A percentile compares a stretch with the other conserved stretches of the same genome.
Evolutionary conservation across 2,888 invertebrate species (phyloP).

Genomic region (Polyommatus icarus): DNA sequence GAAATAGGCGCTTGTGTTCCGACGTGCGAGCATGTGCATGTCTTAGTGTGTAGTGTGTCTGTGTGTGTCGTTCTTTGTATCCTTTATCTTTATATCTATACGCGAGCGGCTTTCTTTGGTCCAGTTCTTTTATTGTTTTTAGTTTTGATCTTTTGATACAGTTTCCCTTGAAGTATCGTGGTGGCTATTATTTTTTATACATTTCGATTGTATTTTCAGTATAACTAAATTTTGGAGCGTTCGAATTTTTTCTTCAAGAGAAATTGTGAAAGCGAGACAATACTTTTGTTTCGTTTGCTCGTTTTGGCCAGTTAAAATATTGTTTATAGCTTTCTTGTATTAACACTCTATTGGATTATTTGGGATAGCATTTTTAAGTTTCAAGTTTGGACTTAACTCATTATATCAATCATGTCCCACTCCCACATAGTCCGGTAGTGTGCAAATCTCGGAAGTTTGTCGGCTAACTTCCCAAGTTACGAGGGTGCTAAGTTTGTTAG

Average conservation of each 20-base stretch:
- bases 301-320: background rate
- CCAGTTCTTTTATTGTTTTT: background rate
- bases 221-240: background rate
- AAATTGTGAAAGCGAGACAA: constrained; percentile 23
- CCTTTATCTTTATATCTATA: background rate
- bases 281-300: constrained; percentile 5
- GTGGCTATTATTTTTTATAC: background rate
- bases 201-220: background rate
- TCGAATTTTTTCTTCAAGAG: constrained; percentile 9
- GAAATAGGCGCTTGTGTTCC: constrained; percentile 39
- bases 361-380: background rate
- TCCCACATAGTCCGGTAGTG: constrained; percentile 20
- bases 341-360: constrained; percentile 2
- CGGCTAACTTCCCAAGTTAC: constrained; percentile 64
- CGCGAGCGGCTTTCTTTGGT: constrained; percentile 6
- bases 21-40: constrained; percentile 31
- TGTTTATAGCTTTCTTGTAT: background rate
- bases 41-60: constrained; percentile 35
- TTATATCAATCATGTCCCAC: constrained; percentile 15
- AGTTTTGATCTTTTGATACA: background rate
- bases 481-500: constrained; percentile 59
- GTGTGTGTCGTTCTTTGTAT: constrained; percentile 17
- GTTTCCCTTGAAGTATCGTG: constrained; percentile 7
- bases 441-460: constrained; percentile 38
- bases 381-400: background rate